Evolutionary conservation across 2,888 invertebrate genomes (phyloP), one percentile per base, ranked within the genome.

Genomic region (Eucriotettix oculatus): DNA sequence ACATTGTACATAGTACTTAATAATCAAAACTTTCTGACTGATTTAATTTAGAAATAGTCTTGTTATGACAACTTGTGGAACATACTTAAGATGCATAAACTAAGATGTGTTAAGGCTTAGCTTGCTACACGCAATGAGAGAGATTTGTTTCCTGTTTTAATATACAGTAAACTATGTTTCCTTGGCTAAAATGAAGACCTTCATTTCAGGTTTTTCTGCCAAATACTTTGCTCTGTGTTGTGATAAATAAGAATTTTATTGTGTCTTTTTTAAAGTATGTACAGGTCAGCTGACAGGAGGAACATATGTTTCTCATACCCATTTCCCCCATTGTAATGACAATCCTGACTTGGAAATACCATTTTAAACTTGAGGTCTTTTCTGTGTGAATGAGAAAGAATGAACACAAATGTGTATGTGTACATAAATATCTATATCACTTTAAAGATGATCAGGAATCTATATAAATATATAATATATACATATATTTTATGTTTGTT

Each of bases 171-270:
- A 58, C 52, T 56, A 52, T 58, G 58, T 60, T 62, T 60, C 60
- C 58, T 62, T 60, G 62, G 60, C 58, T 60, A 60, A 53, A 62
- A n/a, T 48, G 12, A n/a, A n/a, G 12, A 60, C 57, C 61, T 65
- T 63, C 59, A 56, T 56, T 59, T 58, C 62, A 53, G 48, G 58
- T 56, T 61, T 59, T 63, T 58, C 61, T 61, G 63, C 63, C 61
- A 63, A 61, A 62, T 62, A 62, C 61, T 60, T 62, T 62, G 62
- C 65, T 65, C 62, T 63, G 65, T 65, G 65, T 65, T 65, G 65
- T 65, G 65, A 65, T 60, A 63, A 63, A 63, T 60, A 61, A 57
- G 40, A 58, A 58, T 62, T 60, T 58, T 56, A 62, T 62, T 64
- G 61, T 63, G 62, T 63, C 62, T 63, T 63, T 61, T 58, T 61